Percentiles rank a stretch among this genome's conserved stretches.
Evolutionary conservation across 2,888 invertebrate species (phyloP).

Genomic region (Cenopis cana): DNA sequence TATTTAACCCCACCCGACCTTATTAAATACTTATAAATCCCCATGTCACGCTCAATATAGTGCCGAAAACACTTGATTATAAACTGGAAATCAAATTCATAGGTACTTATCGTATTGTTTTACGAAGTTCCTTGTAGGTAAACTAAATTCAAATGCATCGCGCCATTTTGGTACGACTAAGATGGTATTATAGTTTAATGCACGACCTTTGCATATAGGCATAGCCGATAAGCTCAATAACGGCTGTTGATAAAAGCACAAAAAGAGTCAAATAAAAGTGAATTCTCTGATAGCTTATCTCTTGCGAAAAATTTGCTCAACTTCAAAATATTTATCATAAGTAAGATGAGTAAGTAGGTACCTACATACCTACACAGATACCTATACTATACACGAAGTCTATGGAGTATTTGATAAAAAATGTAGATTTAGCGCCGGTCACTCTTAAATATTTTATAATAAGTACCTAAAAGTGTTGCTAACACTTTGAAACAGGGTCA

Average conservation of each 20-base stretch:
- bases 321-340: conserved; percentile 37
- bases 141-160: not conserved
- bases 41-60: not conserved
- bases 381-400: no score
- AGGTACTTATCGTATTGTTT: not conserved
- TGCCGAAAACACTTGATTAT: not conserved
- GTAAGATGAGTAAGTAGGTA: no score
- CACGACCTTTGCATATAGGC: conserved; percentile 8
- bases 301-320: conserved; percentile 28
- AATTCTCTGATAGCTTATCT: conserved; percentile 47
- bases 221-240: conserved; percentile 39
- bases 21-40: not conserved
- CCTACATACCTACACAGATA: not conserved
- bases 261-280: conserved; percentile 48
- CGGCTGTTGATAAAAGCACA: conserved; percentile 45
- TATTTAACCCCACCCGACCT: not conserved
- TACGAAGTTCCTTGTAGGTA: not conserved
- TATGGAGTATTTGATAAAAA: not conserved
- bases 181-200: not conserved
- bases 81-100: not conserved
- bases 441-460: no score
- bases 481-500: no score
- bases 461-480: no score
- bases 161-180: not conserved
- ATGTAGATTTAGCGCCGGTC: not conserved